A percentile compares a stretch with the other conserved stretches of the same genome.
Conservation (phyloP, 2,888 invertebrate genomes). For the Lissonota sp. region DNA sequence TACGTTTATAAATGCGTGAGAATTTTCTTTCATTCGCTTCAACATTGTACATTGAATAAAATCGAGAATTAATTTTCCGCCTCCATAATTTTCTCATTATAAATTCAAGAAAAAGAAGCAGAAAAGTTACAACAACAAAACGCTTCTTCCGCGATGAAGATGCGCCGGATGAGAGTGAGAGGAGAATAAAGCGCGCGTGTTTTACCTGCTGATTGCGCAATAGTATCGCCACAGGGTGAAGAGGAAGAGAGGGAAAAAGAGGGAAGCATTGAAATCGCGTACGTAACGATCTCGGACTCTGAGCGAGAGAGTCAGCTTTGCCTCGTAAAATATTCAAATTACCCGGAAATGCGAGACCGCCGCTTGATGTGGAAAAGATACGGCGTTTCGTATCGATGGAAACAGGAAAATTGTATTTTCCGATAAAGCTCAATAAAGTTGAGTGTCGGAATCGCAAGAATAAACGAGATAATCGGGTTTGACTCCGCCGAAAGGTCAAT, state of each 20-base stretch:
- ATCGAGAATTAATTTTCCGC: no score
- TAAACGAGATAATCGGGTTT: constrained; percentile 9
- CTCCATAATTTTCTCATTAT: constrained; percentile 14
- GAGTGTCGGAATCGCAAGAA: no score
- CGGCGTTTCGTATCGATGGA: constrained; percentile 39
- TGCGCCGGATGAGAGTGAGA: constrained; percentile 30
- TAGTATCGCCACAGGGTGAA: constrained; percentile 39
- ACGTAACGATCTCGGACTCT: constrained; percentile 54
- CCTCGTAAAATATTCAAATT: constrained; percentile 62
- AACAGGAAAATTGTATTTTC: constrained; percentile 53
- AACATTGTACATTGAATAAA: no score
- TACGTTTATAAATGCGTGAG: no score
- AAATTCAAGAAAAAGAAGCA: constrained; percentile 28
- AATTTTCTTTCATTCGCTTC: no score
- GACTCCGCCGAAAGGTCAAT: background rate
- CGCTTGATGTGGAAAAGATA: constrained; percentile 4
- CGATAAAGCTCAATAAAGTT: background rate
- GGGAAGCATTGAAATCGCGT: constrained; percentile 43
- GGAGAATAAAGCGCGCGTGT: constrained; percentile 29
- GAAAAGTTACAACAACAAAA: constrained; percentile 9
- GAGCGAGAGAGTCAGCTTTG: constrained; percentile 42
- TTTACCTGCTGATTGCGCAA: constrained; percentile 50
- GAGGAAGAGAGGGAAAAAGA: background rate
- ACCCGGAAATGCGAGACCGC: constrained; percentile 54
- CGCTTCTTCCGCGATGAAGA: constrained; percentile 37